Evolutionary conservation across 2,113 vertebrate genomes (phyloP).

Genomic region (Corynorhinus townsendii): DNA sequence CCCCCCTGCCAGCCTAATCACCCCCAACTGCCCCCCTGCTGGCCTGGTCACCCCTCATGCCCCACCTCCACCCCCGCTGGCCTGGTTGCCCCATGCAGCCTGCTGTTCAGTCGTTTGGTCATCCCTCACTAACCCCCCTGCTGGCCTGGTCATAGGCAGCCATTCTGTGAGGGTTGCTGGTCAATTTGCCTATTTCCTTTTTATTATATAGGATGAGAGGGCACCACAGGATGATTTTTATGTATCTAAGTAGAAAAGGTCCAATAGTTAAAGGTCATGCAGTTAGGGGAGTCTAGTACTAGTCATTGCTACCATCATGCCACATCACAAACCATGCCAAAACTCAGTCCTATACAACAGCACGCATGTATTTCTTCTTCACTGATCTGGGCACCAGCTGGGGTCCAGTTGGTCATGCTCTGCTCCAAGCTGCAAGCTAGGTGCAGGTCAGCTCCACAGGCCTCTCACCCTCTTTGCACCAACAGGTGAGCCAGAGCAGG

Average conservation of each 20-base stretch:
- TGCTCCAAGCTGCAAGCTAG: background rate
- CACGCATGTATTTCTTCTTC: background rate
- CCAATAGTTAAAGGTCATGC: background rate
- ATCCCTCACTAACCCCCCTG: too few species aligned
- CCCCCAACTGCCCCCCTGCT: too few species aligned
- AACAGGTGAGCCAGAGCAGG: background rate
- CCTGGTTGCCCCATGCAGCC: too few species aligned
- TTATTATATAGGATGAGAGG: background rate
- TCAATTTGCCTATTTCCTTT: too few species aligned
- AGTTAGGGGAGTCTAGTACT: background rate
- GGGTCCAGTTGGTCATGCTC: background rate
- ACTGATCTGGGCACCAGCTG: background rate
- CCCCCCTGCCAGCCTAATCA: too few species aligned
- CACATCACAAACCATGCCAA: background rate
- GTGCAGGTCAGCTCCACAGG: background rate
- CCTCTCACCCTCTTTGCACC: background rate
- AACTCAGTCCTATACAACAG: background rate
- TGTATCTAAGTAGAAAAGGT: background rate
- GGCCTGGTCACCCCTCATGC: too few species aligned
- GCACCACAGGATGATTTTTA: background rate
- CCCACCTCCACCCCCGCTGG: rapidly evolving
- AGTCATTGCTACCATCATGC: background rate
- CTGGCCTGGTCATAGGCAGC: too few species aligned
- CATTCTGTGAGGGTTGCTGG: too few species aligned
- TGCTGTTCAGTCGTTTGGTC: too few species aligned